Conservation (phyloP, 2,888 invertebrate species). For the Drosophila rubida region DNA sequence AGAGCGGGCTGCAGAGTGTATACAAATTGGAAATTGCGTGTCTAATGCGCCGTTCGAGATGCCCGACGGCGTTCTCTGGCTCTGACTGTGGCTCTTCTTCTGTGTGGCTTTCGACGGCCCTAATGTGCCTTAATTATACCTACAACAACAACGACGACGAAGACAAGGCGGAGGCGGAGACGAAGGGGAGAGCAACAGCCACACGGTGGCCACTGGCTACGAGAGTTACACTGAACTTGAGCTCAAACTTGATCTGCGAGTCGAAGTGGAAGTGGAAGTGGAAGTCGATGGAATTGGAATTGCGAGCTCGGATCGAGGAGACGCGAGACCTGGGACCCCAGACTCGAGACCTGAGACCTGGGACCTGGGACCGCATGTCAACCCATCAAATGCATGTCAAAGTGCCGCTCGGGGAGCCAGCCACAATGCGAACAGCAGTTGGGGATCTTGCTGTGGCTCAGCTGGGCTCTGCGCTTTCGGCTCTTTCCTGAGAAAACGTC, state of each 20-base stretch:
- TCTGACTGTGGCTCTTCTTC: conserved; percentile 4
- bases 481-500: conserved; percentile 68
- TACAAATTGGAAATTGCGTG: conserved; percentile 69
- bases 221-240: conserved; percentile 12
- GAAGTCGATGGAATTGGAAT: conserved; percentile 10
- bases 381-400: conserved; percentile 76
- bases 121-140: conserved; percentile 77
- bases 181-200: conserved; percentile 15
- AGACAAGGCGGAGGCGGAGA: conserved; percentile 20
- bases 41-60: conserved; percentile 68
- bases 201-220: conserved; percentile 16
- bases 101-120: conserved; percentile 53
- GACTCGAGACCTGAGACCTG: not conserved
- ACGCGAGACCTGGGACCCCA: not conserved
- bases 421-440: conserved; percentile 40
- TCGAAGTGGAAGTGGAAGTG: conserved; percentile 6
- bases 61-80: conserved; percentile 50
- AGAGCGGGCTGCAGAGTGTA: conserved; percentile 22
- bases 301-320: not conserved
- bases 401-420: conserved; percentile 71
- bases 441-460: not conserved
- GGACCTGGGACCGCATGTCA: conserved; percentile 48
- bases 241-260: conserved; percentile 20
- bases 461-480: conserved; percentile 8
- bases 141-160: conserved; percentile 27